Evolutionary conservation across 2,888 invertebrate species (phyloP).

Genomic region (Ormia ochracea): DNA sequence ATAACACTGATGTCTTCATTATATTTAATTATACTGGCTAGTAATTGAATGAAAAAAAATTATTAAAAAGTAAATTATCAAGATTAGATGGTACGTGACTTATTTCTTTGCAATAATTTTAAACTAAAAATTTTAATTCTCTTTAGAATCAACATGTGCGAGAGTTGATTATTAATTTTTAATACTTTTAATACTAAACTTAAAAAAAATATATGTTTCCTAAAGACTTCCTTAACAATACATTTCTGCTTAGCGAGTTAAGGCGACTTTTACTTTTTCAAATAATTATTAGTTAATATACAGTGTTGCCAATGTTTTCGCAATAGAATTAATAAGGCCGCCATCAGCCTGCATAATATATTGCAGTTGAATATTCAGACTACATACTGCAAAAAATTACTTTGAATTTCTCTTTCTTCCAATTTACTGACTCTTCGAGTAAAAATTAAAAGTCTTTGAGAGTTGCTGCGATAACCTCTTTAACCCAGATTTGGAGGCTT

Average conservation of each 20-base stretch:
- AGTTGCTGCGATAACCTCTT: slow-evolving; percentile 47
- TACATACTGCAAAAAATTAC: background rate
- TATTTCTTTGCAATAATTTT: too few relatives aligned
- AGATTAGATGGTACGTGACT: too few relatives aligned
- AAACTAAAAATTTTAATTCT: too few relatives aligned
- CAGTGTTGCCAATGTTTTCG: slow-evolving; percentile 1
- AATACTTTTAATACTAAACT: background rate
- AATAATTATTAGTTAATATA: background rate
- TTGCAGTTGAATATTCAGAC: background rate
- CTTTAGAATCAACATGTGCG: too few relatives aligned
- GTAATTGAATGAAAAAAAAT: too few relatives aligned
- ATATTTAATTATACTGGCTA: too few relatives aligned
- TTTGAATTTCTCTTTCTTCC: slow-evolving; percentile 19
- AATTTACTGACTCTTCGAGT: slow-evolving; percentile 24
- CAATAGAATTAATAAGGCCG: background rate
- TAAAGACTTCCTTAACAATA: background rate
- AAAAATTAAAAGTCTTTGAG: slow-evolving; percentile 37
- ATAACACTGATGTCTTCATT: too few relatives aligned
- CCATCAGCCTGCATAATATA: background rate
- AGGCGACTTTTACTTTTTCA: slow-evolving; percentile 10
- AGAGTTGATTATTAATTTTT: background rate
- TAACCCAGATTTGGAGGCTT: slow-evolving; percentile 53
- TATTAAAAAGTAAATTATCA: too few relatives aligned
- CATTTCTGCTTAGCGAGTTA: background rate
- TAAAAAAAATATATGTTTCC: background rate